These are phyloP conservation scores for Halcyon smyrnensis DNA, from an alignment of 2,797 vertebrate genomes.

Conservation along the genomic window DNA sequence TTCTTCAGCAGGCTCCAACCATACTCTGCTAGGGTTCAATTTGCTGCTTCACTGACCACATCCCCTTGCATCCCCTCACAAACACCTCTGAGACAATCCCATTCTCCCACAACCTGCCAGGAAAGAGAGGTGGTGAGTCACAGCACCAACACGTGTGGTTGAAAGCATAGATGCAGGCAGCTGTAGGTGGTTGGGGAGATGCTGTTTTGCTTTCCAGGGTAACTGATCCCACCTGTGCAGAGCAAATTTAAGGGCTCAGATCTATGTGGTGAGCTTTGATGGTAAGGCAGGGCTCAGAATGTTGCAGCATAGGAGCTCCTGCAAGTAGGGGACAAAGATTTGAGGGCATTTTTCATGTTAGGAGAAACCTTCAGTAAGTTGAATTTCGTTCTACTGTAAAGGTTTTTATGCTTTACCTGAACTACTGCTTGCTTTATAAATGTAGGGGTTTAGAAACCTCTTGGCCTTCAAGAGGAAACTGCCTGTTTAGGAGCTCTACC, in stretches of 20 bases:
- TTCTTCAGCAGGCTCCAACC: background rate
- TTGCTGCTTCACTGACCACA: background rate
- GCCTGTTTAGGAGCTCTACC: background rate
- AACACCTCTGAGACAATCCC: background rate
- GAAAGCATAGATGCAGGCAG: background rate
- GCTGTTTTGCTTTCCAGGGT: background rate
- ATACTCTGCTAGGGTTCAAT: background rate
- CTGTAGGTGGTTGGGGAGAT: background rate
- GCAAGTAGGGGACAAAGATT: background rate
- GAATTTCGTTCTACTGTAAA: constrained; percentile 35
- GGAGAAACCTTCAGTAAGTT: background rate
- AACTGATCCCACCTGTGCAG: background rate
- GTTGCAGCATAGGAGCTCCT: background rate
- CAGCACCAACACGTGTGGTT: background rate
- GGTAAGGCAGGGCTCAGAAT: background rate
- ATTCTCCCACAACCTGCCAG: background rate
- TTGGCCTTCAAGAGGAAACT: constrained; percentile 46
- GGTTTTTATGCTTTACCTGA: constrained; percentile 28
- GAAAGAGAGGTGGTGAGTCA: background rate
- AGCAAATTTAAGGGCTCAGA: background rate
- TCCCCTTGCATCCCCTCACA: background rate
- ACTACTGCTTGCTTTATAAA: constrained; percentile 31
- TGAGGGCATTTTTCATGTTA: background rate
- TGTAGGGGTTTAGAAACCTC: constrained; percentile 18
- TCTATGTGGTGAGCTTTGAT: rapidly evolving